Conservation (phyloP, 2,113 vertebrate genomes). For the Pachycephala philippinensis region DNA sequence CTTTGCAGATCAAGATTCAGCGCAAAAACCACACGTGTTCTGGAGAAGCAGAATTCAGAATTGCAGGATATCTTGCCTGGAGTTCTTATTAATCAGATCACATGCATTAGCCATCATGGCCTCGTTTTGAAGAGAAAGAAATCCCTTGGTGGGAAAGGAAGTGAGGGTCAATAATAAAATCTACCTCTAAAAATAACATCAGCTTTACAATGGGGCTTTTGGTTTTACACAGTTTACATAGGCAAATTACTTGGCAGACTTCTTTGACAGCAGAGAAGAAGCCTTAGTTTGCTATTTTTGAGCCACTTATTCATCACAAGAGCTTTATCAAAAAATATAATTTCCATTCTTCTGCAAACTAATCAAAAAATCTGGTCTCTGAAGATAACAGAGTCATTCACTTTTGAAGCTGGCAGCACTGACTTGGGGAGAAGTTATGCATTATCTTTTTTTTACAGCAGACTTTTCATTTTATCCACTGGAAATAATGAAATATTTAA, state of each 20-base stretch:
- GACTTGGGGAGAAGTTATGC: not conserved
- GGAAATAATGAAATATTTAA: slow-evolving; percentile 64
- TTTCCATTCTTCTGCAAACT: slow-evolving; percentile 52
- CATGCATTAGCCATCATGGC: not conserved
- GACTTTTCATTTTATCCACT: slow-evolving; percentile 21
- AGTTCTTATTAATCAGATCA: not conserved
- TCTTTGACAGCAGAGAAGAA: not conserved
- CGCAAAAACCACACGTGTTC: not conserved
- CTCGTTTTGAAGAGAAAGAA: not conserved
- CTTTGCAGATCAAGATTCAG: not conserved
- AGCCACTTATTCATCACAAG: slow-evolving; percentile 33
- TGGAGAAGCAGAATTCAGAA: not conserved
- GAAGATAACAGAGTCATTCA: slow-evolving; percentile 49
- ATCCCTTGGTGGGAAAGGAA: not conserved
- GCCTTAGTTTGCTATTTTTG: slow-evolving; percentile 33
- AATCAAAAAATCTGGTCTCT: slow-evolving; percentile 60
- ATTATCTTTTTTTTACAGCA: not conserved
- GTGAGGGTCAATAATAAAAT: not conserved
- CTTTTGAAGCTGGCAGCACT: slow-evolving; percentile 46
- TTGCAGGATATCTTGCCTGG: not conserved
- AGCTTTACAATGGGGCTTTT: slow-evolving; percentile 10
- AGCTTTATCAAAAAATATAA: slow-evolving; percentile 60
- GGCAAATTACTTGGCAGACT: slow-evolving; percentile 35
- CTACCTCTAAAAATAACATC: slow-evolving; percentile 3
- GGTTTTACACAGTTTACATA: not conserved